These are phyloP conservation scores for Hystrix cristata DNA, from an alignment of 2,113 vertebrate species.

Conservation along the genomic window DNA sequence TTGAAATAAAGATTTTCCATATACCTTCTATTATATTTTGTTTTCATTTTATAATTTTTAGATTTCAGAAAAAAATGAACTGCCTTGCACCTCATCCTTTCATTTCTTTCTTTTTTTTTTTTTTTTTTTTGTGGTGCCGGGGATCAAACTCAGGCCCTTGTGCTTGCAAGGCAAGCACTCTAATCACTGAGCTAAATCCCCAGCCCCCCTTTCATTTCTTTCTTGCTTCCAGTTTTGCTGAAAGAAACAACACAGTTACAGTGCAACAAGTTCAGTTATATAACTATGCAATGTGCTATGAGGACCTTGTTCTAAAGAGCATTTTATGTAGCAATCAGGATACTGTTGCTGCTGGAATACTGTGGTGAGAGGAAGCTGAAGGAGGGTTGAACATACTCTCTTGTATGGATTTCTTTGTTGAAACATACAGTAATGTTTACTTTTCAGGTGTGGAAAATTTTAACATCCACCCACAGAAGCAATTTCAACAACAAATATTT, in stretches of 20 bases:
- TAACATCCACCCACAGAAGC: not conserved
- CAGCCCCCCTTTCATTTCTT: not conserved
- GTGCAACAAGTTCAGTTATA: not conserved
- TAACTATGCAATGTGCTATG: not conserved
- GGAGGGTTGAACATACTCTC: not conserved
- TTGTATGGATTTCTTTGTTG: not conserved
- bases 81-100: not conserved
- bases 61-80: not conserved
- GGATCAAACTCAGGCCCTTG: too few relatives aligned
- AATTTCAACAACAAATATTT: not conserved
- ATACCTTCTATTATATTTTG: not conserved
- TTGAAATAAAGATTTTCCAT: not conserved
- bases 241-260: not conserved
- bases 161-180: too few relatives aligned
- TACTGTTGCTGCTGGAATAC: not conserved
- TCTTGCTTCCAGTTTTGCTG: not conserved
- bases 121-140: too few relatives aligned
- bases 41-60: not conserved
- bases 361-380: not conserved
- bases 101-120: not conserved
- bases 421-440: not conserved
- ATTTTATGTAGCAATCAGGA: not conserved
- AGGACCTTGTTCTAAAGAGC: not conserved
- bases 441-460: not conserved
- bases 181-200: too few relatives aligned